Conservation (phyloP, 2,113 vertebrate species). For the Talpa occidentalis region DNA sequence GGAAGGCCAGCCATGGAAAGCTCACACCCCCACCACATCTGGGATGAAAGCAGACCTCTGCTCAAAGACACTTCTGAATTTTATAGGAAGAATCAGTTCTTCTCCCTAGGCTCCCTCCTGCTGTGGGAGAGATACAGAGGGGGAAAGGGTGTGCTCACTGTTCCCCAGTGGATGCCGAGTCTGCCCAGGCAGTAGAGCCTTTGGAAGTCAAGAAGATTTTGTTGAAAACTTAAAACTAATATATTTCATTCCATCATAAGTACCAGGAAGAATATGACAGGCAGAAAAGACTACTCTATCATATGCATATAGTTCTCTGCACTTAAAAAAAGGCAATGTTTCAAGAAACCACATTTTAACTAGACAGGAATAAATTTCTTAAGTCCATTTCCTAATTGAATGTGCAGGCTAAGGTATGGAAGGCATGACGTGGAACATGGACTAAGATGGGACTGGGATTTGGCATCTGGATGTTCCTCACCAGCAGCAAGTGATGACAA, state of each 20-base stretch:
- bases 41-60: neutral
- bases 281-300: neutral
- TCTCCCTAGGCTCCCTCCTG: neutral
- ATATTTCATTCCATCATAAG: neutral
- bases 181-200: neutral
- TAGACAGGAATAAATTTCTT: no score
- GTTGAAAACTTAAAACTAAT: neutral
- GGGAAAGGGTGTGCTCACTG: rapidly evolving
- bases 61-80: neutral
- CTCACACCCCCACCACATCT: neutral
- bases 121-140: rapidly evolving
- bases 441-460: neutral
- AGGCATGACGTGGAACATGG: no score
- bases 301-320: neutral
- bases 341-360: neutral
- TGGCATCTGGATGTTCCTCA: rapidly evolving
- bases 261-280: neutral
- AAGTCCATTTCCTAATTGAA: no score
- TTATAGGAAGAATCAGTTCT: neutral
- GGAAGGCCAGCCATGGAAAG: neutral
- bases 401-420: no score
- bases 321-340: neutral
- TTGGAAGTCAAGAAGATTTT: neutral
- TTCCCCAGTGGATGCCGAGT: neutral
- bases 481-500: neutral